Evolutionary conservation across 2,888 invertebrate species (phyloP).

Genomic region (Limenitis camilla): DNA sequence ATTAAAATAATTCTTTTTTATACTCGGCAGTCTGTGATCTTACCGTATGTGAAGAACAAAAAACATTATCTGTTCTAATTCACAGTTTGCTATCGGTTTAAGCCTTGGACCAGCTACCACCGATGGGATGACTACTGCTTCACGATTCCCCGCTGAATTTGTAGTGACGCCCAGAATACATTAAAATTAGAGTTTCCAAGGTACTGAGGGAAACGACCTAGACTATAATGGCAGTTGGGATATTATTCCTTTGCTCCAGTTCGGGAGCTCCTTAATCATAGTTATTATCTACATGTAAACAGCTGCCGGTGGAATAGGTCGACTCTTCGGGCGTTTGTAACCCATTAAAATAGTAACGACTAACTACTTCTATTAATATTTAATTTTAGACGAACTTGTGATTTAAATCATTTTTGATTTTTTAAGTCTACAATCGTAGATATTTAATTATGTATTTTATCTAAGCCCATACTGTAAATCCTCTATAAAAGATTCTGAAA

Average conservation of each 20-base stretch:
- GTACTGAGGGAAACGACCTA: constrained; percentile 44
- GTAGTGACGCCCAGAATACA: constrained; percentile 62
- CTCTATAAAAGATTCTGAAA: no score
- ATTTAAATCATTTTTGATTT: not conserved
- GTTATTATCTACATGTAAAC: constrained; percentile 52
- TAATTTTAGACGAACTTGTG: constrained; percentile 9
- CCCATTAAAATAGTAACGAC: constrained; percentile 1
- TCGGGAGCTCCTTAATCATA: constrained; percentile 61
- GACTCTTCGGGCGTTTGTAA: constrained; percentile 25
- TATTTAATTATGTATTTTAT: no score
- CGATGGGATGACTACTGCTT: constrained; percentile 43
- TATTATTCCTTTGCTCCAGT: constrained; percentile 64
- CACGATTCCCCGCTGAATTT: constrained; percentile 42
- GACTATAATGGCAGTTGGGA: constrained; percentile 54
- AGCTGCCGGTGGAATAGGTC: constrained; percentile 28
- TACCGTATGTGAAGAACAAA: no score
- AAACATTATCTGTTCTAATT: no score
- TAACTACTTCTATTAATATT: constrained; percentile 14
- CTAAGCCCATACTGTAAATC: no score
- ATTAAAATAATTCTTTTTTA: no score
- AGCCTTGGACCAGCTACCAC: constrained; percentile 28
- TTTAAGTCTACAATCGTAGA: no score
- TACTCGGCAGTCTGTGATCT: no score
- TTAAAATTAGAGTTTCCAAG: constrained; percentile 72
- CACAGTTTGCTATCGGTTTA: not conserved